Conservation (phyloP, 2,113 vertebrate species). For the Anarhynchus alexandrinus region DNA sequence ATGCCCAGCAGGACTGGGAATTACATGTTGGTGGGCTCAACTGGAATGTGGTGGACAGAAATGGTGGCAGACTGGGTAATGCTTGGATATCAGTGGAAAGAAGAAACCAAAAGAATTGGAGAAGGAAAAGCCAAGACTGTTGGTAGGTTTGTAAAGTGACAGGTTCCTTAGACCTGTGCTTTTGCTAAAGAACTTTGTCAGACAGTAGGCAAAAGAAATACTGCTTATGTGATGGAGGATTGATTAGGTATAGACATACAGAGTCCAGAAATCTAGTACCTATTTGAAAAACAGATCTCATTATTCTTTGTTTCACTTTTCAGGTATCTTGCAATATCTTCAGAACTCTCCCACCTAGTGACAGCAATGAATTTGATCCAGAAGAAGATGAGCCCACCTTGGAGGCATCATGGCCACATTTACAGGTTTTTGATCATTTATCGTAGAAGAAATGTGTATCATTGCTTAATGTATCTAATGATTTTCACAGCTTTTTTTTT, state of each 20-base stretch:
- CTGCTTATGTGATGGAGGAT: not conserved
- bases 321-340: slow-evolving; percentile 99
- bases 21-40: not conserved
- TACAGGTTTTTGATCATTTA: slow-evolving; percentile 82
- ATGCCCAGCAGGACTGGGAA: not conserved
- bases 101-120: not conserved
- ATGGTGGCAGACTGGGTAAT: not conserved
- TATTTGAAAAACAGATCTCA: not conserved
- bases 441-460: not conserved
- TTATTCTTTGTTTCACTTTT: not conserved
- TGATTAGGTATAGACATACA: not conserved
- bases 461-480: not conserved
- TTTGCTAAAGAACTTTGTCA: not conserved
- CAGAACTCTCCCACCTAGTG: slow-evolving; percentile 98
- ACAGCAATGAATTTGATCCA: slow-evolving; percentile 99
- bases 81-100: not conserved
- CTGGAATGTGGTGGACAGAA: not conserved
- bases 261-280: not conserved
- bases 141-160: not conserved
- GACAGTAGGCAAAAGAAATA: not conserved
- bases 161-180: not conserved
- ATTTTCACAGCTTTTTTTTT: not conserved
- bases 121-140: not conserved
- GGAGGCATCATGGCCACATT: slow-evolving; percentile 98
- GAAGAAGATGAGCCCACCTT: slow-evolving; percentile 99